phyloP scores from a whole-genome alignment of 1,140 invertebrate genomes.

The Meloidogyne chitwoodi region DNA sequence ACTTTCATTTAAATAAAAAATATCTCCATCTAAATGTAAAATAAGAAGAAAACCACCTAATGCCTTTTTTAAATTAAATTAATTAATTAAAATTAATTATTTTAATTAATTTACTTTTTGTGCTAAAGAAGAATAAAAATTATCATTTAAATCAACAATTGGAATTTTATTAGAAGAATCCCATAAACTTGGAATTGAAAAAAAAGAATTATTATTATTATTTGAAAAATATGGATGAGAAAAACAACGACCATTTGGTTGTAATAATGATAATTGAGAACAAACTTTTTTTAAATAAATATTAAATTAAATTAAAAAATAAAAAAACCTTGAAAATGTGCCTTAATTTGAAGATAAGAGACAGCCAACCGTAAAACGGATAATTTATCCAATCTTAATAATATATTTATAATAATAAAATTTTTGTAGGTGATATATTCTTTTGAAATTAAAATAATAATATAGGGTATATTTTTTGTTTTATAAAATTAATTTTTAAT shows the following conservation, averaged over 20 bases:
- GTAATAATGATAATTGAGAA: neutral
- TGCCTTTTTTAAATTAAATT: constrained; percentile 73
- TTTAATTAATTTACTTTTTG: neutral
- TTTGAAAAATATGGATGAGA: neutral
- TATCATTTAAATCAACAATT: neutral
- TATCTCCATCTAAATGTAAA: constrained; percentile 93
- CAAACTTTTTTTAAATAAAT: neutral
- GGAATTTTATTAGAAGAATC: neutral
- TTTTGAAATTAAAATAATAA: no score
- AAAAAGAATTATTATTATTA: neutral
- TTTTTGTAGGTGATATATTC: no score
- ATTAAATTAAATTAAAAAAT: neutral
- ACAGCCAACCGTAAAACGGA: constrained; percentile 93
- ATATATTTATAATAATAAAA: constrained; percentile 68
- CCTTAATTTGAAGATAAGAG: constrained; percentile 94
- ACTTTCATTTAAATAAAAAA: constrained; percentile 97
- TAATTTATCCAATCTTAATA: constrained; percentile 93
- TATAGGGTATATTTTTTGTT: no score
- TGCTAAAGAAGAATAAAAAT: neutral
- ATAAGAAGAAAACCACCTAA: constrained; percentile 98
- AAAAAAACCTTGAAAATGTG: constrained; percentile 88
- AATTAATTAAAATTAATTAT: neutral
- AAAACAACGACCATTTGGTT: neutral
- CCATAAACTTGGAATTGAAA: neutral
- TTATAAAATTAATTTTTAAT: no score